A percentile compares a stretch with the other conserved stretches of the same genome.
Evolutionary conservation across 2,797 vertebrate genomes (phyloP).

Genomic region (Orestias chungarensis): DNA sequence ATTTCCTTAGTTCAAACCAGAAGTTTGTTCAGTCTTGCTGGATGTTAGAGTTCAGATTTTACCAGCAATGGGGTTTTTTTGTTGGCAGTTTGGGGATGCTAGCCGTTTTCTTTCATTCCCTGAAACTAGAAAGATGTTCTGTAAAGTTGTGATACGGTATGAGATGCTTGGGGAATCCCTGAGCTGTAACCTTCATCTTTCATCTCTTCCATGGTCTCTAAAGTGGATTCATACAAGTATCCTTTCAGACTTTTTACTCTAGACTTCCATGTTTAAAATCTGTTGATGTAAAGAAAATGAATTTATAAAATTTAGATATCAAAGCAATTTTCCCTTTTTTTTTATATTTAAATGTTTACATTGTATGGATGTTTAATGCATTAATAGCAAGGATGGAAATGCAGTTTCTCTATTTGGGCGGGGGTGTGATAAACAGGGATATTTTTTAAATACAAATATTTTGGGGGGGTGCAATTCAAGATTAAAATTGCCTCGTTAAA

Average conservation of each 20-base stretch:
- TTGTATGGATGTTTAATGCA: not conserved
- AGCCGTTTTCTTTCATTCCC: constrained; percentile 11
- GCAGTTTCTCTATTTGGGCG: no score
- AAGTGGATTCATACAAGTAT: constrained; percentile 36
- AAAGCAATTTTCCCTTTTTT: not conserved
- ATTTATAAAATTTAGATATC: not conserved
- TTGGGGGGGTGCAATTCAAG: no score
- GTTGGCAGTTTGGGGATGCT: constrained; percentile 21
- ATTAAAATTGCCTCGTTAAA: no score
- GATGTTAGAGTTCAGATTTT: constrained; percentile 14
- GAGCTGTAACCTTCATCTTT: constrained; percentile 46
- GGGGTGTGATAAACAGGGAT: no score
- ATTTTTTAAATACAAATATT: no score
- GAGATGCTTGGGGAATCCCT: constrained; percentile 30
- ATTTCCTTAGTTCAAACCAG: no score
- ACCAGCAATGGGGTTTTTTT: constrained; percentile 17
- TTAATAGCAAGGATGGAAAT: no score
- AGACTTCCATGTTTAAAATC: constrained; percentile 22
- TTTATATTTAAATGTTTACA: not conserved
- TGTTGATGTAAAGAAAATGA: constrained; percentile 2
- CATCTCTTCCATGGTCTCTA: constrained; percentile 45
- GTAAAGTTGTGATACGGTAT: constrained; percentile 33
- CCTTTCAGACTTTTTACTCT: constrained; percentile 19
- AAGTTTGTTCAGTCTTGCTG: not conserved
- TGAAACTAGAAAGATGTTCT: constrained; percentile 17